phyloP scores from a whole-genome alignment of 2,888 invertebrate species.

The Euzophera pinguis region DNA sequence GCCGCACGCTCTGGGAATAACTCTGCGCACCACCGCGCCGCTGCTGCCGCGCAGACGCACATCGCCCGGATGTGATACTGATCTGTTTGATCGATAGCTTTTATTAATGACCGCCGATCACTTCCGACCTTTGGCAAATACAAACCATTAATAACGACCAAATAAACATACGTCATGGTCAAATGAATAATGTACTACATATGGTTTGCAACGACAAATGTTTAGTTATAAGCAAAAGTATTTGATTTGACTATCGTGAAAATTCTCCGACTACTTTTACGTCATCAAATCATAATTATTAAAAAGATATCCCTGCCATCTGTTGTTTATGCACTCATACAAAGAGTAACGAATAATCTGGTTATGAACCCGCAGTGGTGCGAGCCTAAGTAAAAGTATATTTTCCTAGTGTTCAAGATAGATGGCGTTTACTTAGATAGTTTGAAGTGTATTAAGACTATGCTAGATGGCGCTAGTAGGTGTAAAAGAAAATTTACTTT shows the following conservation, averaged over 20 bases:
- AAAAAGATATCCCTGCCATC: background rate
- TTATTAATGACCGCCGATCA: slow-evolving; percentile 40
- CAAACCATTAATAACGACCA: background rate
- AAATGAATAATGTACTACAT: background rate
- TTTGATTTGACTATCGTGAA: background rate
- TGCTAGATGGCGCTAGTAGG: background rate
- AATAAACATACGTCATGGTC: background rate
- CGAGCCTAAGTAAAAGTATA: background rate
- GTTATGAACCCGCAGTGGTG: background rate
- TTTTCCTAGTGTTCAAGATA: background rate
- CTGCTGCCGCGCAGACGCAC: slow-evolving; percentile 8
- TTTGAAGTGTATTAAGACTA: background rate
- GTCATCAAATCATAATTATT: background rate
- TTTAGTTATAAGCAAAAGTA: background rate
- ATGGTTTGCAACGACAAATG: background rate
- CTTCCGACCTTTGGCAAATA: slow-evolving; percentile 44
- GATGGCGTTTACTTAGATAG: background rate
- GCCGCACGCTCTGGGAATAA: slow-evolving; percentile 61
- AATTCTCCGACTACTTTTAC: background rate
- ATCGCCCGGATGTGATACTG: slow-evolving; percentile 52
- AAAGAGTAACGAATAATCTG: no score
- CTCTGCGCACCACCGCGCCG: slow-evolving; percentile 44
- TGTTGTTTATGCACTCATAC: background rate
- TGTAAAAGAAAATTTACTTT: background rate
- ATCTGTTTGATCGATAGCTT: slow-evolving; percentile 62